These are phyloP conservation scores for Tetrax tetrax DNA, from an alignment of 2,113 vertebrate species.

Conservation along the genomic window DNA sequence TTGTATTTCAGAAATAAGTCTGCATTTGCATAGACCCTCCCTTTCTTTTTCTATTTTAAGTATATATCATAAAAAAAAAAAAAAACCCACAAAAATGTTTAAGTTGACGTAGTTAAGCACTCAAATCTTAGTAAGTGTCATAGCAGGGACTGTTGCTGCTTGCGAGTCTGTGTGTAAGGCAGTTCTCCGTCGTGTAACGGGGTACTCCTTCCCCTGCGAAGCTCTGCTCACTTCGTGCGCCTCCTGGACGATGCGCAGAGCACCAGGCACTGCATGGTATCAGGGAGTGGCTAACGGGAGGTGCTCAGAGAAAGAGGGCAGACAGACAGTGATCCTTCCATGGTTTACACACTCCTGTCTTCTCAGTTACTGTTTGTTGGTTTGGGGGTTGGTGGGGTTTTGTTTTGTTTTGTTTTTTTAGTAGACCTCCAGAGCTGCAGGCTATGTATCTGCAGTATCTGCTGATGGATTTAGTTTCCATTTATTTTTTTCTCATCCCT, in stretches of 20 bases:
- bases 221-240: neutral
- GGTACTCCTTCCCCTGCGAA: neutral
- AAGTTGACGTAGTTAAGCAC: neutral
- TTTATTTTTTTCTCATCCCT: neutral
- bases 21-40: neutral
- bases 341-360: neutral
- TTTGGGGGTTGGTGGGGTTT: neutral
- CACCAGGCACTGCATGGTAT: neutral
- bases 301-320: neutral
- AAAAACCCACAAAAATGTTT: neutral
- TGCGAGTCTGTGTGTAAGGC: neutral
- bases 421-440: neutral
- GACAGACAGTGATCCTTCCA: fast-evolving
- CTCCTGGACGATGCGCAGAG: neutral
- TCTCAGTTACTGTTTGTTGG: neutral
- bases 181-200: fast-evolving
- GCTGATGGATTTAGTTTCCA: neutral
- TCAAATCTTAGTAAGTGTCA: neutral
- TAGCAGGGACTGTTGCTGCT: neutral
- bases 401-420: neutral
- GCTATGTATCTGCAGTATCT: neutral
- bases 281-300: neutral
- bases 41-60: neutral
- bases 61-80: neutral
- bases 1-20: neutral